phyloP scores from a whole-genome alignment of 1,140 invertebrate genomes.

The Cyrtorhinus lividipennis region DNA sequence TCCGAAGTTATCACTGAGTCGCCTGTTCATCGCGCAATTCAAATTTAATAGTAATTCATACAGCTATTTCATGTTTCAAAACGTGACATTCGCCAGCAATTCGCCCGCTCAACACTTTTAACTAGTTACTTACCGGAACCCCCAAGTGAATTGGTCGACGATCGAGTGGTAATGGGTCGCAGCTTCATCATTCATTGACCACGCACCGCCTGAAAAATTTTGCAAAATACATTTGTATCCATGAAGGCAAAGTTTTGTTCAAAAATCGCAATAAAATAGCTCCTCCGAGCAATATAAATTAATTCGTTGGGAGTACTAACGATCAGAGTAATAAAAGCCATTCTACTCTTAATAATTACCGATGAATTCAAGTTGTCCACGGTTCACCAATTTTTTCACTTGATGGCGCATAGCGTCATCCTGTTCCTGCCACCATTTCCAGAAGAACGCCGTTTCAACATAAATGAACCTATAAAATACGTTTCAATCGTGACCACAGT shows the following conservation, averaged over 20 bases:
- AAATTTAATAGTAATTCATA: too few relatives aligned
- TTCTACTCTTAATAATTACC: too few relatives aligned
- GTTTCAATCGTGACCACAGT: too few relatives aligned
- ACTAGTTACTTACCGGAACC: slow-evolving; percentile 51
- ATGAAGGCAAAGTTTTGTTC: too few relatives aligned
- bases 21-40: slow-evolving; percentile 29
- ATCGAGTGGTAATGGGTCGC: slow-evolving; percentile 81
- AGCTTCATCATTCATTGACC: slow-evolving; percentile 93
- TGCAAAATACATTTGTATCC: too few relatives aligned
- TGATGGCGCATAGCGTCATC: slow-evolving; percentile 37
- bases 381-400: slow-evolving; percentile 44
- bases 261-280: too few relatives aligned
- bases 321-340: too few relatives aligned
- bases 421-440: slow-evolving; percentile 79
- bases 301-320: too few relatives aligned
- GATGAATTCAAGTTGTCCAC: slow-evolving; percentile 76
- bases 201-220: slow-evolving; percentile 38
- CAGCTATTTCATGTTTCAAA: too few relatives aligned
- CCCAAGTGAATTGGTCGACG: slow-evolving; percentile 82
- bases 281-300: too few relatives aligned
- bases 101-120: too few relatives aligned
- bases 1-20: slow-evolving; percentile 48
- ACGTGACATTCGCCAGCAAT: too few relatives aligned
- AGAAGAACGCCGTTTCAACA: slow-evolving; percentile 77
- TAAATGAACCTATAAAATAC: slow-evolving; percentile 55